Evolutionary conservation across 2,888 invertebrate genomes (phyloP).

Genomic region (Sarcophaga caerulescens): DNA sequence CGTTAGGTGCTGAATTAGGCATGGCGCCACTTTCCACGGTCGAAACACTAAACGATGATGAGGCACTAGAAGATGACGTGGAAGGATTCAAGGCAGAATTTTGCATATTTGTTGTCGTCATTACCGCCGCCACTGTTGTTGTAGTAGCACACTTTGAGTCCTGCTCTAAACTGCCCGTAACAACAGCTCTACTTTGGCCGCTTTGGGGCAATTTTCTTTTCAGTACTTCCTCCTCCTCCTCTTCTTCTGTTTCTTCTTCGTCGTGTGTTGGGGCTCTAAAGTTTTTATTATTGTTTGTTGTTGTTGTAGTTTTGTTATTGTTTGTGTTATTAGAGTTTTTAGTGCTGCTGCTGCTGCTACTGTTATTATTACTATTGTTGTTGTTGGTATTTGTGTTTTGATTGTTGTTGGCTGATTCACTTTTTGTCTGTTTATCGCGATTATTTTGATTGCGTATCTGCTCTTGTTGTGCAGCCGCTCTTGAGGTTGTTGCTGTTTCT

Average conservation of each 20-base stretch:
- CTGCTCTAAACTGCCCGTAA: constrained; percentile 20
- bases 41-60: constrained; percentile 64
- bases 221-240: background rate
- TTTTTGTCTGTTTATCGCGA: constrained; percentile 67
- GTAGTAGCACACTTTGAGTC: constrained; percentile 3
- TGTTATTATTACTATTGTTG: constrained; percentile 59
- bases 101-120: constrained; percentile 71
- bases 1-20: constrained; percentile 59
- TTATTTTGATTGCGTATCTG: constrained; percentile 67
- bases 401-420: constrained; percentile 69
- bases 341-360: constrained; percentile 26
- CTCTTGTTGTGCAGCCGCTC: constrained; percentile 68
- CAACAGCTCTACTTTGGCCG: constrained; percentile 15
- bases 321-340: constrained; percentile 26
- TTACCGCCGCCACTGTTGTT: background rate
- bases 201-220: constrained; percentile 36
- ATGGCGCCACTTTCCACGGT: constrained; percentile 68
- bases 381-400: constrained; percentile 56
- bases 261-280: constrained; percentile 32
- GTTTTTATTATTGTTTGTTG: constrained; percentile 45
- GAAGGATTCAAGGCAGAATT: constrained; percentile 70
- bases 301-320: constrained; percentile 28
- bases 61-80: constrained; percentile 69
- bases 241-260: constrained; percentile 9
- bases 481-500: constrained; percentile 76